These are phyloP conservation scores for Platichthys stellatus DNA, from an alignment of 2,113 vertebrate genomes.

Conservation along the genomic window DNA sequence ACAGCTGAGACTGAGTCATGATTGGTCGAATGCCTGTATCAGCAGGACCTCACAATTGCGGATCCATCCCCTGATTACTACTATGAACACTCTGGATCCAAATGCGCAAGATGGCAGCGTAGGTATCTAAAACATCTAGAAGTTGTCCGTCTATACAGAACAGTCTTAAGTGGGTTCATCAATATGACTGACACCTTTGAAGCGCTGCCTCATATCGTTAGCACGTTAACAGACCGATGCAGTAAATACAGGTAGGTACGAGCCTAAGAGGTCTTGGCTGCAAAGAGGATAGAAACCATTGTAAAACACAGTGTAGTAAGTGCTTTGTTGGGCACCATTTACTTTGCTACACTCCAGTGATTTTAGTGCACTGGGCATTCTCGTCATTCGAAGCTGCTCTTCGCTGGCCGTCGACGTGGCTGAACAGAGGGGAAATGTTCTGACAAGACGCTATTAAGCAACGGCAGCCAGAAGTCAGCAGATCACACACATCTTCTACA, in stretches of 20 bases:
- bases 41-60: too few relatives aligned
- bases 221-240: background rate
- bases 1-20: background rate
- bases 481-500: constrained; percentile 14
- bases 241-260: background rate
- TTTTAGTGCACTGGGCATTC: constrained; percentile 28
- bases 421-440: constrained; percentile 24
- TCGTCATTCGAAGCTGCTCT: constrained; percentile 29
- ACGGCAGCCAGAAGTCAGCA: constrained; percentile 48
- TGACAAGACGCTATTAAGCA: constrained; percentile 51
- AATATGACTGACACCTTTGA: background rate
- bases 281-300: constrained; percentile 15
- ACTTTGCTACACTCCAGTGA: constrained; percentile 35
- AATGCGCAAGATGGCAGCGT: background rate
- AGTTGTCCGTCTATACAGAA: too few relatives aligned
- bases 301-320: constrained; percentile 25
- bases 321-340: constrained; percentile 43
- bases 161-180: background rate
- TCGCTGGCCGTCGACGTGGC: constrained; percentile 6
- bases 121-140: background rate
- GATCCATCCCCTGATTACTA: background rate
- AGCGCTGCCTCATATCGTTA: constrained; percentile 6
- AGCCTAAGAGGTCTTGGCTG: background rate
- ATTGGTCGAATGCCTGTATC: background rate
- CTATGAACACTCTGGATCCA: background rate